Base-by-base conservation (phyloP, 2,113 vertebrate species). In the Erinaceus europaeus region DNA sequence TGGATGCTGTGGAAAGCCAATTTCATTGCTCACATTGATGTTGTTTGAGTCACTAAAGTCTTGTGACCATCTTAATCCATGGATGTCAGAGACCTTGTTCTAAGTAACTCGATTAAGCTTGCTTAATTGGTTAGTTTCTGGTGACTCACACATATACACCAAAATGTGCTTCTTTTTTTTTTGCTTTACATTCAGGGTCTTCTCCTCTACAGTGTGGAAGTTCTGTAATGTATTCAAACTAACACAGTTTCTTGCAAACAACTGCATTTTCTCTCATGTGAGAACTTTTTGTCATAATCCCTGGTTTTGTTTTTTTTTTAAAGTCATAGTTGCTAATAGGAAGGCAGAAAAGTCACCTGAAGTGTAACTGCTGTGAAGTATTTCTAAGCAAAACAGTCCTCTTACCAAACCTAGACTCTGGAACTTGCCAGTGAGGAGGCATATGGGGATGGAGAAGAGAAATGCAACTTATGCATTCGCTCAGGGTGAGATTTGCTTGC, bases 361-460 rank as follows among this genome's bases (percentile, higher is more conserved):
- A 78, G 48, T 85, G 40, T 42, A 65, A 73, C 10, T 52, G 3
- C 40, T 88, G 77, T 77, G 29, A 77, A 23, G 79, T 71, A 57
- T 2, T 86, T n/a, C n/a, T n/a, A n/a, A n/a, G n/a, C n/a, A n/a
- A n/a, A n/a, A n/a, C n/a, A n/a, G n/a, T n/a, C n/a, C 14, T n/a
- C 84, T 32, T 84, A 27, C n/a, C 20, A 79, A 46, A 4, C 87
- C 7, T 40, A 8, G 0, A 40, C 11, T 61, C n/a, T 40, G 23
- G 34, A 79, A 92, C 82, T 81, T 44, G 40, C n/a, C 3, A 55
- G 53, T 57, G 82, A 7, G 17, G 75, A n/a, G n/a, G n/a, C n/a
- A n/a, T n/a, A n/a, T n/a, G n/a, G n/a, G n/a, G n/a, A n/a, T n/a
- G n/a, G n/a, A n/a, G n/a, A n/a, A n/a, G n/a, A n/a, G n/a, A n/a